Evolutionary conservation across 2,797 vertebrate species (phyloP).

Genomic region (Rhinatrema bivittatum): DNA sequence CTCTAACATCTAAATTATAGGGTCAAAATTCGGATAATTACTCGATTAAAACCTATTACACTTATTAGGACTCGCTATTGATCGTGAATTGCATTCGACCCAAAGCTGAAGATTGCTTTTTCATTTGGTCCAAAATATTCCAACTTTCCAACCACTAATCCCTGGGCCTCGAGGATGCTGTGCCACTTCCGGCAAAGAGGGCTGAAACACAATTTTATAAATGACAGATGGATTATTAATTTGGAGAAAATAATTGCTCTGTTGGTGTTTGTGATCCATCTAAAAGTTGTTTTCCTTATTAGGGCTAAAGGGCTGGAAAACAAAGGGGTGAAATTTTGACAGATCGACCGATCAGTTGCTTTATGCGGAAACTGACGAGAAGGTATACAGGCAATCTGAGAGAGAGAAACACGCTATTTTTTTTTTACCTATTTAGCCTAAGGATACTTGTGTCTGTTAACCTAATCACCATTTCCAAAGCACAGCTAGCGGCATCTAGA

Average conservation of each 20-base stretch:
- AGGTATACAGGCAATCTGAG: too few relatives aligned
- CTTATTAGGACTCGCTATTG: constrained; percentile 77
- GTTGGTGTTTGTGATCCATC: too few relatives aligned
- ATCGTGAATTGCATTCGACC: constrained; percentile 70
- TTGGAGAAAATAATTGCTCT: neutral
- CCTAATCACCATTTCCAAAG: neutral
- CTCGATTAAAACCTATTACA: constrained; percentile 86
- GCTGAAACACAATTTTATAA: neutral
- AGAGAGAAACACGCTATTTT: too few relatives aligned
- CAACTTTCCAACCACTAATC: constrained; percentile 28
- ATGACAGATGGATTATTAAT: neutral
- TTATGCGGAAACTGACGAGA: too few relatives aligned
- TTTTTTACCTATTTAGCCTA: too few relatives aligned
- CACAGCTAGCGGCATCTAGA: neutral
- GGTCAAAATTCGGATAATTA: constrained; percentile 87
- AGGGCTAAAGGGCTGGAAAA: too few relatives aligned
- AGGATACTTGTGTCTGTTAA: too few relatives aligned
- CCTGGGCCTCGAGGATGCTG: neutral
- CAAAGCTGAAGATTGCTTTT: constrained; percentile 61
- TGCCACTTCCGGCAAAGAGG: neutral
- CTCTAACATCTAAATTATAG: constrained; percentile 85
- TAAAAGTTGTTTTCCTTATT: too few relatives aligned
- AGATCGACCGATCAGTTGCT: too few relatives aligned
- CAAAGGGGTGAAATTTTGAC: too few relatives aligned
- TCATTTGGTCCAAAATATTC: constrained; percentile 30